Conservation (phyloP, 2,888 invertebrate genomes). For the Sarcophaga variegata region DNA sequence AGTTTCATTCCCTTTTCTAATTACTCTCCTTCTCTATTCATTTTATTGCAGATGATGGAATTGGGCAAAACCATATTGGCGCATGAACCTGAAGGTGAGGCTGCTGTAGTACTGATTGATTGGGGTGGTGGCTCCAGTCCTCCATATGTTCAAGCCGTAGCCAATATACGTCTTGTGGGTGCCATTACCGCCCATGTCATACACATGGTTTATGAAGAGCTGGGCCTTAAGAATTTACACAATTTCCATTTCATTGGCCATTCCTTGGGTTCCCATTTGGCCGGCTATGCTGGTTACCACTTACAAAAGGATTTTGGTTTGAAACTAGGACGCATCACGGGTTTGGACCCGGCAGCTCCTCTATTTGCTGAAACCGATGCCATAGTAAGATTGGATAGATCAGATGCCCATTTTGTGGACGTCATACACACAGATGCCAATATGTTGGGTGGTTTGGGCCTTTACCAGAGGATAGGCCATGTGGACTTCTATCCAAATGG, state of each 20-base stretch:
- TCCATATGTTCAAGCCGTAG: conserved; percentile 95
- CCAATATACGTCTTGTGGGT: conserved; percentile 93
- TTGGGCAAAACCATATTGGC: conserved; percentile 88
- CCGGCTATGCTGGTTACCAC: conserved; percentile 91
- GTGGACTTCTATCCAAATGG: conserved; percentile 97
- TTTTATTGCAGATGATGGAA: conserved; percentile 84
- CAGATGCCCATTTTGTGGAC: conserved; percentile 94
- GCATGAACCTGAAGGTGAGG: conserved; percentile 85
- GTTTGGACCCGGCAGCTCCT: conserved; percentile 96
- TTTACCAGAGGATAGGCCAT: conserved; percentile 91
- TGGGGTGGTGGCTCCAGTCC: conserved; percentile 94
- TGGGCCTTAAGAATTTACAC: conserved; percentile 84
- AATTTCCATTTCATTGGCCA: conserved; percentile 93
- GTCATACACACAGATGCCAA: conserved; percentile 94
- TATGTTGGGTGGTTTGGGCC: conserved; percentile 91
- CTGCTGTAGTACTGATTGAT: conserved; percentile 90
- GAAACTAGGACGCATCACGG: conserved; percentile 90
- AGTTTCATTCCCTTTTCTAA: not conserved
- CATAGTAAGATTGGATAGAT: conserved; percentile 91
- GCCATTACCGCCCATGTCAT: conserved; percentile 90
- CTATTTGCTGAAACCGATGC: conserved; percentile 92
- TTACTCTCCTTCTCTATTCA: conserved; percentile 5
- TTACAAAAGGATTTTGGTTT: conserved; percentile 87
- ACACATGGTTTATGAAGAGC: conserved; percentile 83
- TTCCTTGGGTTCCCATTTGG: conserved; percentile 92